Conservation (phyloP, 2,113 vertebrate genomes). For the Pterocles gutturalis region DNA sequence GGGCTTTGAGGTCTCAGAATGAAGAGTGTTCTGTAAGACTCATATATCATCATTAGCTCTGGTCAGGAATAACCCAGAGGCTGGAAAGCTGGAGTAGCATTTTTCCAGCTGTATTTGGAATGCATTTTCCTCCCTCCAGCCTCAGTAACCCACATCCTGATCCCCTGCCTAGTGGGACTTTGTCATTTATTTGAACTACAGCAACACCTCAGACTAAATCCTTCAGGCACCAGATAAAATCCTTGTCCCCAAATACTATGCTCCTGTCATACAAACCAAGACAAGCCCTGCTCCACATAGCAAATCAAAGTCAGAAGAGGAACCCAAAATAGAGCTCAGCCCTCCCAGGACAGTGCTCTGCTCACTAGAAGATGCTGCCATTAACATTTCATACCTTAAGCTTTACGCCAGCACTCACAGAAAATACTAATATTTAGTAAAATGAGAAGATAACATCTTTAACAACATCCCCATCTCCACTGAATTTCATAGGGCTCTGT, state of each 20-base stretch:
- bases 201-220: not conserved
- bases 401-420: fast-evolving
- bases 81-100: not conserved
- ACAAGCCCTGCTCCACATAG: not conserved
- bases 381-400: not conserved
- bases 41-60: constrained; percentile 53
- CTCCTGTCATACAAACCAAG: not conserved
- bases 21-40: constrained; percentile 18
- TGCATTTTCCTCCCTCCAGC: not conserved
- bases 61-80: constrained; percentile 15
- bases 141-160: not conserved
- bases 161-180: not conserved
- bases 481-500: not conserved
- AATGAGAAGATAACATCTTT: not conserved
- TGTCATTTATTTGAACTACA: not conserved
- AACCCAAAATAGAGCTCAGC: not conserved
- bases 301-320: not conserved
- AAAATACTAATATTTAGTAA: not conserved
- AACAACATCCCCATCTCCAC: not conserved
- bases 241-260: not conserved
- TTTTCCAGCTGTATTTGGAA: constrained; percentile 14
- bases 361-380: not conserved
- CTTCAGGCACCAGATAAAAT: not conserved
- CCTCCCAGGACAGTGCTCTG: not conserved
- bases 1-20: constrained; percentile 5